phyloP scores from a whole-genome alignment of 1,140 invertebrate genomes.

The Tribolium madens region DNA sequence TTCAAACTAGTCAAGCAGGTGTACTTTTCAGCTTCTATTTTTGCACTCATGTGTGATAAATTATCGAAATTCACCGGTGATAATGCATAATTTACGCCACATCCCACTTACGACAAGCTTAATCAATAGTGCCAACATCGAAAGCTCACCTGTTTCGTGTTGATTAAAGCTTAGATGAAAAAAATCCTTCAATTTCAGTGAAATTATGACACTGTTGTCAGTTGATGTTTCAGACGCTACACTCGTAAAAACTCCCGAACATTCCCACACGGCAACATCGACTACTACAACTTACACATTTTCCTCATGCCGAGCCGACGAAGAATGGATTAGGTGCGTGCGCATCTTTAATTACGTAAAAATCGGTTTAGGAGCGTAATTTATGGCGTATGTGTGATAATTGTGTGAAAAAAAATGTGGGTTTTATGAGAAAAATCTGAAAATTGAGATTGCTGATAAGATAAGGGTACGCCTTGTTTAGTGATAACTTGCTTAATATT shows the following conservation, averaged over 20 bases:
- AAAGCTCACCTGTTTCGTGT: not conserved
- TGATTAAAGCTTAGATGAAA: not conserved
- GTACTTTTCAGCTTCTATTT: not conserved
- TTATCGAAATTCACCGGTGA: not conserved
- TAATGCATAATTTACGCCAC: not conserved
- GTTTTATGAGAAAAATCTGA: not conserved
- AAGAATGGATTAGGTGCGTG: constrained; percentile 32
- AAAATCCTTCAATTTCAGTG: not conserved
- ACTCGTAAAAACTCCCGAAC: constrained; percentile 26
- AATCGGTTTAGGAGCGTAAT: not conserved
- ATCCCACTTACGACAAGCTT: not conserved
- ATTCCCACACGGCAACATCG: constrained; percentile 1
- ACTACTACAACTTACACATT: constrained; percentile 31
- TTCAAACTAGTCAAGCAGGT: not conserved
- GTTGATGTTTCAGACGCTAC: not conserved
- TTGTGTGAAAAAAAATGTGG: not conserved
- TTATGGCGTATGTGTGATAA: not conserved
- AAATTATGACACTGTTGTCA: not conserved
- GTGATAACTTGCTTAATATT: not conserved
- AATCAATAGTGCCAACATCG: not conserved
- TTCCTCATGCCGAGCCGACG: constrained; percentile 26
- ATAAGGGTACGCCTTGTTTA: not conserved
- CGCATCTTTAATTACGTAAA: constrained; percentile 24
- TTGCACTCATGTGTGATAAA: not conserved
- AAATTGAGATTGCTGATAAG: not conserved